These are phyloP conservation scores for Noctua janthe DNA, from an alignment of 2,888 invertebrate genomes.

Conservation along the genomic window DNA sequence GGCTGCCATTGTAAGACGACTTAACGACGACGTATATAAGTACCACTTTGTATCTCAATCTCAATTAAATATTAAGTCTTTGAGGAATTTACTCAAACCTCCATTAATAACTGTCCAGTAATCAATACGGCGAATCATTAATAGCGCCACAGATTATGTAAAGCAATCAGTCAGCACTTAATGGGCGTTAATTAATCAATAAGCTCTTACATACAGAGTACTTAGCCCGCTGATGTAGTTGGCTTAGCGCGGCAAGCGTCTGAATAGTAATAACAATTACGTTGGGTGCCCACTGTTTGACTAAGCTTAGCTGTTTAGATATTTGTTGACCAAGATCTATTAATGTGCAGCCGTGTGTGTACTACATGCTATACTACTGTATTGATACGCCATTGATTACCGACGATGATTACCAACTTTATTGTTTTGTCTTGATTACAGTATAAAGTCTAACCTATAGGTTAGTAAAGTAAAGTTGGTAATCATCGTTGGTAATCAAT, in stretches of 20 bases:
- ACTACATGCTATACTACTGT: not conserved
- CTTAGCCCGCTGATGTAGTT: not conserved
- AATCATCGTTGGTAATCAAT: not conserved
- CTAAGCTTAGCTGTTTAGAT: not conserved
- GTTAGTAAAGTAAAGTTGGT: too few relatives aligned
- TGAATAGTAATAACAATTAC: constrained; percentile 17
- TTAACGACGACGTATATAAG: too few relatives aligned
- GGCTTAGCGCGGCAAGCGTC: constrained; percentile 15
- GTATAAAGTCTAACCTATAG: too few relatives aligned
- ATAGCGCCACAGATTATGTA: constrained; percentile 33
- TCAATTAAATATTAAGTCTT: not conserved
- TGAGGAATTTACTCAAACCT: not conserved
- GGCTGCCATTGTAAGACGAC: too few relatives aligned
- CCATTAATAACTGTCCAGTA: constrained; percentile 10
- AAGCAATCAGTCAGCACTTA: constrained; percentile 48
- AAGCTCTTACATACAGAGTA: constrained; percentile 11
- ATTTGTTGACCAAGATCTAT: not conserved
- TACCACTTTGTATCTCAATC: too few relatives aligned
- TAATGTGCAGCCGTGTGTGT: not conserved
- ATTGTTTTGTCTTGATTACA: too few relatives aligned
- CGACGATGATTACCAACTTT: too few relatives aligned
- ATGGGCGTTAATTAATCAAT: constrained; percentile 48
- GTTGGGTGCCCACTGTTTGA: constrained; percentile 14
- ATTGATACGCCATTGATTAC: too few relatives aligned
- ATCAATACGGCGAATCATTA: constrained; percentile 32